Evolutionary conservation across 2,113 vertebrate species (phyloP).

Genomic region (Mirounga angustirostris): DNA sequence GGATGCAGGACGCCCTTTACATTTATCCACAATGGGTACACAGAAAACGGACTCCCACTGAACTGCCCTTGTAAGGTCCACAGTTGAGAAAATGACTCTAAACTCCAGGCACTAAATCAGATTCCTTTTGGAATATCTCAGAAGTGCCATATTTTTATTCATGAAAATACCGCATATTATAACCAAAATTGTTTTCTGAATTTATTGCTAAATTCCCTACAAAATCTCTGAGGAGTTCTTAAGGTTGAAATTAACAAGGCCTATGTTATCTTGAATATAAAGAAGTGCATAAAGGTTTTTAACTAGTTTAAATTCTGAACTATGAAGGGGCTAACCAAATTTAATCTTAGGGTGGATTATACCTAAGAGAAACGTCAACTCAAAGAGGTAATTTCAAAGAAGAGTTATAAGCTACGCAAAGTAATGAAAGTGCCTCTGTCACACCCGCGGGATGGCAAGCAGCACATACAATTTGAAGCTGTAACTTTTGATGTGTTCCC

Average conservation of each 20-base stretch:
- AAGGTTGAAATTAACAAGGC: conserved; percentile 50
- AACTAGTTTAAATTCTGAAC: conserved; percentile 60
- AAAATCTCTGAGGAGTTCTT: conserved; percentile 32
- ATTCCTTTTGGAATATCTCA: not conserved
- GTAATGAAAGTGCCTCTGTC: conserved; percentile 19
- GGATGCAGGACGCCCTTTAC: not conserved
- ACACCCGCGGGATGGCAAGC: not conserved
- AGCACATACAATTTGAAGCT: not conserved
- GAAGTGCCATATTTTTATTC: conserved; percentile 14
- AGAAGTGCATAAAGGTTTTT: conserved; percentile 22
- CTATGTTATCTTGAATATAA: conserved; percentile 20
- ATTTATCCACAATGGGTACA: not conserved
- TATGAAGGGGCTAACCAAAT: conserved; percentile 43
- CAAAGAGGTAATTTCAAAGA: conserved; percentile 53
- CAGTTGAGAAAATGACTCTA: not conserved
- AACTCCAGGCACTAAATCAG: not conserved
- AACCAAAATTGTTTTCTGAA: conserved; percentile 33
- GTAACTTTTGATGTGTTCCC: not conserved
- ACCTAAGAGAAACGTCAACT: conserved; percentile 61
- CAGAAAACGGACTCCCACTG: not conserved
- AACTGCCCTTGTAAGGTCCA: not conserved
- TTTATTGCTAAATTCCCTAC: conserved; percentile 19
- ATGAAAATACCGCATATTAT: conserved; percentile 11
- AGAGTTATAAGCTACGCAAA: conserved; percentile 14
- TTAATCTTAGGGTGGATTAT: conserved; percentile 43